These are phyloP conservation scores for Neodon shergylaensis DNA, from an alignment of 2,113 vertebrate genomes.

Conservation along the genomic window DNA sequence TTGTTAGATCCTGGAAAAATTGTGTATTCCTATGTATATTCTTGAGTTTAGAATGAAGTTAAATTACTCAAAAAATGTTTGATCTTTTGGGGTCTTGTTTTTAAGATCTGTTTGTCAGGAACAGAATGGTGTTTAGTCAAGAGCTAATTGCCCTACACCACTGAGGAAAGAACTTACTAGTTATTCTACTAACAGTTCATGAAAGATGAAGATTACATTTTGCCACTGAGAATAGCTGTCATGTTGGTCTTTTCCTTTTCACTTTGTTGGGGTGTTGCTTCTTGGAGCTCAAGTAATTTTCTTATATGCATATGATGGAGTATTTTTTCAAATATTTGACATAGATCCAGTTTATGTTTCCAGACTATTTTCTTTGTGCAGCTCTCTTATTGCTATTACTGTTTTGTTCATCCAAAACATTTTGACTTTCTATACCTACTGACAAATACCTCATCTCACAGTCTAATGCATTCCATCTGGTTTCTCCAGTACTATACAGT, in stretches of 20 bases:
- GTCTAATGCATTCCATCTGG: background rate
- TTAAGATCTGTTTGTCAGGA: background rate
- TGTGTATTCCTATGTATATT: slow-evolving; percentile 17
- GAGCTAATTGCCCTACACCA: background rate
- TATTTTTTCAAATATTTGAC: background rate
- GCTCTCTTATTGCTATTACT: background rate
- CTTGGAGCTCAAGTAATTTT: background rate
- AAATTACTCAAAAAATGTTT: slow-evolving; percentile 1
- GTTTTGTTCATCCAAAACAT: slow-evolving; percentile 25
- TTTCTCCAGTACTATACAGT: background rate
- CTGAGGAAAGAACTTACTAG: background rate
- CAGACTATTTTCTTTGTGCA: background rate
- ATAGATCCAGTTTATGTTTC: background rate
- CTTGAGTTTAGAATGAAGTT: slow-evolving; percentile 6
- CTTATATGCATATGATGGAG: background rate
- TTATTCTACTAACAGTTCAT: background rate
- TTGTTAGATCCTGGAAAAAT: slow-evolving; percentile 33
- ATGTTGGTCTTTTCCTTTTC: background rate
- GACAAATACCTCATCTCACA: background rate
- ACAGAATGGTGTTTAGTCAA: background rate
- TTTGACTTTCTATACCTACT: background rate
- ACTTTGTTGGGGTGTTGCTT: background rate
- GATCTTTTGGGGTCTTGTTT: background rate
- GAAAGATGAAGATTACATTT: background rate
- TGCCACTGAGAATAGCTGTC: background rate